Evolutionary conservation across 2,888 invertebrate genomes (phyloP), one percentile per base, ranked within the genome.

Genomic region (Chymomyza caudatula): DNA sequence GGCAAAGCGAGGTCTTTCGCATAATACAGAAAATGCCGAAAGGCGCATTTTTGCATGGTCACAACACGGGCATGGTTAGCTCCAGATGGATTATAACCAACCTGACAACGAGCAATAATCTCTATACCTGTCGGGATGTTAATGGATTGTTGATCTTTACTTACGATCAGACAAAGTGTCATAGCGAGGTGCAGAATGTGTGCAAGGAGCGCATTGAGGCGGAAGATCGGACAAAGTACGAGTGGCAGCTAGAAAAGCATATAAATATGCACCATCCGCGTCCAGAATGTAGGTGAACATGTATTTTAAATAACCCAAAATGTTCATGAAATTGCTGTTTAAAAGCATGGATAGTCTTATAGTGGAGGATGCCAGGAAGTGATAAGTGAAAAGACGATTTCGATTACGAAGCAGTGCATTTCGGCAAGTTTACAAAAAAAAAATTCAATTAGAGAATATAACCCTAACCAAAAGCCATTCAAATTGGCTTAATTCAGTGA

Each of bases 11-110:
- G 60, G 92, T 94, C 0, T 94, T 92, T 77, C 87, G 92, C 60
- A 90, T 94, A 1, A 92, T 94, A 42, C 90, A 91, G 60, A 90
- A 90, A 73, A 90, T 94, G 88, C 94, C 94, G 0, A 94, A 90
- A 63, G 94, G 93, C 0, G 92, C 91, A 0, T 91, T 92, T 0
- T 86, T 93, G 2, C 93, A 93, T 74, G 91, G 91, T 0, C 93
- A 93, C 78, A 91, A 92, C 65, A 90, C 91, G 0, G 92, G 92
- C 0, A 90, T 92, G 54, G 92, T 91, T n/a, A 92, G 92, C 0
- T 88, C 90, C 0, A 91, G 92, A 44, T 93, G 91, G 86, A 77
- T 93, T 6, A 90, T 92, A 13, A 78, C 89, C 4, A 92, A 93
- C 73, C 78, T 93, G 23, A 93, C 93, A 0, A 92, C 91, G 60